Conservation (phyloP, 2,888 invertebrate genomes). For the Lobophora halterata region DNA sequence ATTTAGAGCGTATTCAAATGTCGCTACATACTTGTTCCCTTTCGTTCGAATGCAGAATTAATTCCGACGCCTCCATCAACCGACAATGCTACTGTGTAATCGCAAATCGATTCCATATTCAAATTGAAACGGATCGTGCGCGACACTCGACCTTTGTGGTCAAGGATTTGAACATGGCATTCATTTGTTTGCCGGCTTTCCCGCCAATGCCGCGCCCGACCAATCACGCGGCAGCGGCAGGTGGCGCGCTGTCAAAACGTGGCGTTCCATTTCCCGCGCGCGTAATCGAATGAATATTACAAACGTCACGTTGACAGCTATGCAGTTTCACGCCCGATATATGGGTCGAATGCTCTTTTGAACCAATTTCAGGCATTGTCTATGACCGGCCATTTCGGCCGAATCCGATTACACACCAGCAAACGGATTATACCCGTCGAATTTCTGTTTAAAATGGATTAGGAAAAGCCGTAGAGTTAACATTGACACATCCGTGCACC, state of each 20-base stretch:
- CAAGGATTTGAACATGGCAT: conserved; percentile 50
- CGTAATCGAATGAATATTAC: conserved; percentile 79
- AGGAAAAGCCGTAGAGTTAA: conserved; percentile 47
- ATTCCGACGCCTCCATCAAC: conserved; percentile 16
- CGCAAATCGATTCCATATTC: conserved; percentile 57
- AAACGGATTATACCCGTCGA: conserved; percentile 20
- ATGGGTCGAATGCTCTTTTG: conserved; percentile 69
- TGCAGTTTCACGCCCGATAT: conserved; percentile 60
- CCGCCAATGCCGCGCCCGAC: conserved; percentile 40
- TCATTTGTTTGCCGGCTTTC: conserved; percentile 60
- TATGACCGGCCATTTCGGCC: conserved; percentile 39
- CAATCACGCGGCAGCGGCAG: conserved; percentile 49
- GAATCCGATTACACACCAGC: conserved; percentile 29
- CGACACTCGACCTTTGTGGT: conserved; percentile 53
- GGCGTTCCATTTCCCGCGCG: conserved; percentile 69
- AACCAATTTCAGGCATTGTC: conserved; percentile 56
- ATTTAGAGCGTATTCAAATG: conserved; percentile 5
- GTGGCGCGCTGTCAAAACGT: conserved; percentile 67
- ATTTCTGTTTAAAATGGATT: conserved; percentile 44
- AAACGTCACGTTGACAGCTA: conserved; percentile 68
- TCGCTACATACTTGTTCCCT: conserved; percentile 4
- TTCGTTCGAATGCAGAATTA: conserved; percentile 17
- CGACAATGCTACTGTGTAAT: conserved; percentile 28
- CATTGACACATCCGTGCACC: conserved; percentile 50
- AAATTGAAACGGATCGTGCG: conserved; percentile 34